A percentile compares a stretch with the other conserved stretches of the same genome.
phyloP scores from a whole-genome alignment of 2,113 vertebrate species.

The Lepus americanus region DNA sequence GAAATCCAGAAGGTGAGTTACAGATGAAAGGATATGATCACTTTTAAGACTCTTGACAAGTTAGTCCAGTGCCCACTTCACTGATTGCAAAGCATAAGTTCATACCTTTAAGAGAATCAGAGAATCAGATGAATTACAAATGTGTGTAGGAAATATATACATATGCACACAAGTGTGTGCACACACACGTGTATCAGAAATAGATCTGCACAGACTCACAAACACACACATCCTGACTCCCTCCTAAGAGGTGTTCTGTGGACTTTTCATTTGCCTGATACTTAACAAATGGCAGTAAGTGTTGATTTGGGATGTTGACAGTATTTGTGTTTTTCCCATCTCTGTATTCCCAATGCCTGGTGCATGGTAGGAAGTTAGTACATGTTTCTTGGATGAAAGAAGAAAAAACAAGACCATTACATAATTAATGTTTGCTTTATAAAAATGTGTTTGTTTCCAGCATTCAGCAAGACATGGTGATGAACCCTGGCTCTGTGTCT shows the following conservation, averaged over 20 bases:
- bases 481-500: conserved; percentile 73
- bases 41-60: conserved; percentile 48
- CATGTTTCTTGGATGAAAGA: neutral
- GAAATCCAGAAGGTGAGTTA: conserved; percentile 13
- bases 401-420: neutral
- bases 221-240: neutral
- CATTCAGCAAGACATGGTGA: conserved; percentile 85
- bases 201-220: neutral
- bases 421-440: conserved; percentile 16
- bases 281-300: neutral
- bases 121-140: conserved; percentile 37
- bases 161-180: neutral
- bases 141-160: neutral
- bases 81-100: conserved; percentile 10
- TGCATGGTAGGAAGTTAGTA: neutral
- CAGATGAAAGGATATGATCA: neutral
- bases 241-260: neutral
- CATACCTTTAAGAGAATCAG: conserved; percentile 11
- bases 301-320: neutral
- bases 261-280: neutral
- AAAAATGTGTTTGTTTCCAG: conserved; percentile 79
- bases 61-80: conserved; percentile 38
- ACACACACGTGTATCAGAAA: neutral
- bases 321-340: conserved; percentile 14
- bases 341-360: neutral